Base-by-base conservation (phyloP, 2,113 vertebrate genomes). In the Coryphaenoides rupestris region DNA sequence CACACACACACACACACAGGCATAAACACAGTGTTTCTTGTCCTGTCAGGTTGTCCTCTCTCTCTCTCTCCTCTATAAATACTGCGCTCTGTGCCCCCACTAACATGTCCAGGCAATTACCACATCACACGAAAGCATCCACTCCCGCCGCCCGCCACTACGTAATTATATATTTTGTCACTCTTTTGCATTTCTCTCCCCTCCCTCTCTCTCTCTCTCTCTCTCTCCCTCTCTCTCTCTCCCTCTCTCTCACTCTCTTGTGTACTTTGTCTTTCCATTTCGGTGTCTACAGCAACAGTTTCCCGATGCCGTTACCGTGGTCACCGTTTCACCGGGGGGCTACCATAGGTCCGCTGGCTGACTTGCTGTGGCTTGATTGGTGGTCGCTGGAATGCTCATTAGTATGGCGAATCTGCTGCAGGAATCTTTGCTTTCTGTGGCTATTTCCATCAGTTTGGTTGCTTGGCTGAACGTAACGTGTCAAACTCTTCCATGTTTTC, bases 41-140 rank as follows among this genome's bases (percentile, higher is more conserved):
- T 71, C 62, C 69, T 81, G 66, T 78, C 83, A 75, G 74, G 72
- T 81, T 86, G 72, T 84, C 79, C 67, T 62, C 64, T 17, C n/a
- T n/a, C n/a, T n/a, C n/a, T n/a, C 28, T 79, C 75, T 66, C 60
- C 64, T 71, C 70, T 77, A 85, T 78, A 90, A 88, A 88, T 87
- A 85, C 86, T 85, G 55, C 69, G 72, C 69, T 64, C 69, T 77
- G 61, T 80, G 69, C 68, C 63, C 73, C 70, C 62, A 68, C 75
- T 73, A 67, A 69, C 70, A 72, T 80, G 68, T 86, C 81, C 70
- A 69, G 72, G 78, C 81, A 90, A 89, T 90, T 88, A 91, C 80
- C 77, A 77, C 80, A 80, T 85, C 76, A 80, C 77, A 67, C 70
- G 74, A 76, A 78, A 78, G 80, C 77, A 82, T 82, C 63, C 72